Base-by-base conservation (phyloP, 1,140 invertebrate genomes). In the Panagrolaimus sp. region DNA sequence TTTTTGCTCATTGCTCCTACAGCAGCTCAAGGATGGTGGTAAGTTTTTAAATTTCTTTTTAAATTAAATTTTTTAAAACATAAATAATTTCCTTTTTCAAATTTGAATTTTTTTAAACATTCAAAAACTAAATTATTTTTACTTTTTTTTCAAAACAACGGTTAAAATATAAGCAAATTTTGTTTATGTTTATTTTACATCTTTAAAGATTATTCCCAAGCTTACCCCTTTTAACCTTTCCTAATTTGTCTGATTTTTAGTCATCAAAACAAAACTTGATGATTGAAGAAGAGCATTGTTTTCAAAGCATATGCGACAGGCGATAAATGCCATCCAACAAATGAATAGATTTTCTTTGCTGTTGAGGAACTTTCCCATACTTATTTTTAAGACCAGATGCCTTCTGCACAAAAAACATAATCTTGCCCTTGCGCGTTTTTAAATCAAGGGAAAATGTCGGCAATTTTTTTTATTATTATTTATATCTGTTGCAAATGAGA, bases 1-100 rank as follows among this genome's bases (percentile, higher is more conserved):
- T 58, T 58, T 21, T 58, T 28, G 21, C 21, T 58, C 8, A 8
- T 58, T 58, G 3, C 8, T 24, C 4, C 28, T 58, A 28, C 10
- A 21, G 21, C 14, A 26, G 52, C 14, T 24, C 52, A 58, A 58
- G 28, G 28, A 12, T 58, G 52, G 52, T 58, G 52, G 52, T 58
- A 58, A n/a, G 52, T 58, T 58, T 58, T 58, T n/a, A 38, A 38
- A 38, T 4, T 38, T 4, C 7, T 12, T 5, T 58, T 58, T 26
- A 1, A 8, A 52, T 58, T 21, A 12, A 26, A n/a, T 58, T 17
- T 52, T 1, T 24, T 52, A 4, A 14, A 52, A 7, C 9, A 21
- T 7, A 4, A 47, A 47, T 47, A 47, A 47, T 47, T 47, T 52
- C 17, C 7, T 14, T 8, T 52, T 52, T 24, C 48, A n/a, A 52